Evolutionary conservation across 2,888 invertebrate species (phyloP), one percentile per base, ranked within the genome.

Genomic region (Druceiella hillmani): DNA sequence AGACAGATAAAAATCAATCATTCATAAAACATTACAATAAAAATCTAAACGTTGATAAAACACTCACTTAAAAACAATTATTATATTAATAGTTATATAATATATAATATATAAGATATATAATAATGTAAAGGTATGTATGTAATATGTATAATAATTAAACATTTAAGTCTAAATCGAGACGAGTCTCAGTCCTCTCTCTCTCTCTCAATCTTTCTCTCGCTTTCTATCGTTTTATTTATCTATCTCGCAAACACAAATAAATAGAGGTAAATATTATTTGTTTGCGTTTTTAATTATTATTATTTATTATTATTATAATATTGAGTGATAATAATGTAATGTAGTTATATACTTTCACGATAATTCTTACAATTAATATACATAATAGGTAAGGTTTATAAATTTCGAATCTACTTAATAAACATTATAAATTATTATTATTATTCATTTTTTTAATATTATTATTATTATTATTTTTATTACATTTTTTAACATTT

Each of bases 1-100:
- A 63, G 68, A 69, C 69, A 66, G 67, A 70, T 70, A 70, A 69
- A 69, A 70, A 70, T 69, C 70, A 26, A 27, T 27, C 27, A 69
- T 70, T 62, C 69, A 70, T 69, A 69, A 70, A 70, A 70, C 70
- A 70, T 70, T 70, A 70, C 65, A 70, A 70, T 70, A 70, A 70
- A 70, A 70, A 69, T 70, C 70, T 70, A 70, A 70, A 69, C 68
- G 67, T 70, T n/a, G n/a, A n/a, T 69, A 69, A 70, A 69, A 69
- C 70, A 69, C 43, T 44, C 70, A 62, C 70, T 69, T 69, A 70
- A 70, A n/a, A 70, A 70, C 70, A 70, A 70, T 68, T 67, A 70
- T 69, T 70, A 70, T 69, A 70, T 69, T 70, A 70, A 70, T 69
- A 69, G 67, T 70, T n/a, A n/a, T n/a, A n/a, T n/a, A n/a, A n/a